Evolutionary conservation across 2,797 vertebrate genomes (phyloP).

Genomic region (Ispidina picta): DNA sequence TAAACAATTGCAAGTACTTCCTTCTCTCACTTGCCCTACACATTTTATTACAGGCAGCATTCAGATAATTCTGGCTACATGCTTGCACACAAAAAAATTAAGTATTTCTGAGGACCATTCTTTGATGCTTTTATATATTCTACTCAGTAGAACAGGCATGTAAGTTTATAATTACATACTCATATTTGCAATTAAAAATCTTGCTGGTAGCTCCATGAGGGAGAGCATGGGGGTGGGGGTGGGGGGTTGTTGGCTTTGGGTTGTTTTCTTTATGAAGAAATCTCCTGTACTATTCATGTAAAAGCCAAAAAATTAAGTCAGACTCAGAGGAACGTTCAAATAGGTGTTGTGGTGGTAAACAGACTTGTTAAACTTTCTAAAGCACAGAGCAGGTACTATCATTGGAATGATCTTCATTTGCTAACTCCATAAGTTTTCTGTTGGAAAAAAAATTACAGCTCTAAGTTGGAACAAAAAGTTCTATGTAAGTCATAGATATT

Average conservation of each 20-base stretch:
- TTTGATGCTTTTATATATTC: background rate
- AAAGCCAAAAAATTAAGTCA: background rate
- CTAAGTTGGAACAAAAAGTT: background rate
- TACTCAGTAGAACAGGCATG: background rate
- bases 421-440: background rate
- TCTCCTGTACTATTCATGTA: background rate
- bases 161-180: background rate
- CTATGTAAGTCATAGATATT: background rate
- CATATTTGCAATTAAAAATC: background rate
- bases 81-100: background rate
- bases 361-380: background rate
- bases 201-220: background rate
- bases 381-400: background rate
- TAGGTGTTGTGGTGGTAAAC: background rate
- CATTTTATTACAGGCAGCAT: background rate
- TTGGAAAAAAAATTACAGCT: background rate
- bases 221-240: background rate
- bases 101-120: background rate
- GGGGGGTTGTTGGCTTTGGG: too few species aligned
- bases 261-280: background rate
- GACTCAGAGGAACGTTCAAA: background rate
- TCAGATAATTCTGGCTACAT: background rate
- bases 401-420: background rate
- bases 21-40: background rate
- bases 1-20: conserved; percentile 1